Conservation (phyloP, 2,888 invertebrate species). For the Pandemis cinnamomeana region DNA sequence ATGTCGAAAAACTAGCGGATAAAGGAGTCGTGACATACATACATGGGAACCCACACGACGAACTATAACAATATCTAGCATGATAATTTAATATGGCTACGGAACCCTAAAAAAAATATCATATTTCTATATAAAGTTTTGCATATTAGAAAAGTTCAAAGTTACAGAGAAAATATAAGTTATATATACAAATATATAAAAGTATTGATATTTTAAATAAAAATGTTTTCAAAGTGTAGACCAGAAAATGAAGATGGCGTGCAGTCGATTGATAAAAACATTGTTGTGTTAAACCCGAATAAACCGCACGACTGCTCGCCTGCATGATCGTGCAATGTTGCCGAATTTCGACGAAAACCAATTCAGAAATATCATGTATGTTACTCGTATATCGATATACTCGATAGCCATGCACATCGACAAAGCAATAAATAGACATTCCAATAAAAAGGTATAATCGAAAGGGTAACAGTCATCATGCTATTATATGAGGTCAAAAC, state of each 20-base stretch:
- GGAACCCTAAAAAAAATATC: not conserved
- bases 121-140: not conserved
- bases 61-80: not conserved
- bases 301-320: slow-evolving; percentile 70
- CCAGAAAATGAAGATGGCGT: slow-evolving; percentile 63
- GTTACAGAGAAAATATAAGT: no score
- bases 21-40: not conserved
- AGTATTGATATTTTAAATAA: slow-evolving; percentile 39
- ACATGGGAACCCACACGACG: not conserved
- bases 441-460: slow-evolving; percentile 51
- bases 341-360: slow-evolving; percentile 58
- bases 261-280: slow-evolving; percentile 67
- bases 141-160: no score
- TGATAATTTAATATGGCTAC: not conserved
- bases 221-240: slow-evolving; percentile 77
- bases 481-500: slow-evolving; percentile 79
- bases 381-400: slow-evolving; percentile 60
- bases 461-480: slow-evolving; percentile 66
- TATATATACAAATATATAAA: slow-evolving; percentile 12
- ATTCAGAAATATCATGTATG: slow-evolving; percentile 64
- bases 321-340: slow-evolving; percentile 72
- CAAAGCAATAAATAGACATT: slow-evolving; percentile 59
- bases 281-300: slow-evolving; percentile 46
- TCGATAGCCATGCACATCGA: slow-evolving; percentile 75
- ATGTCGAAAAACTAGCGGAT: not conserved